Conservation (phyloP, 2,113 vertebrate species). For the Rhegmatorhina hoffmannsi region DNA sequence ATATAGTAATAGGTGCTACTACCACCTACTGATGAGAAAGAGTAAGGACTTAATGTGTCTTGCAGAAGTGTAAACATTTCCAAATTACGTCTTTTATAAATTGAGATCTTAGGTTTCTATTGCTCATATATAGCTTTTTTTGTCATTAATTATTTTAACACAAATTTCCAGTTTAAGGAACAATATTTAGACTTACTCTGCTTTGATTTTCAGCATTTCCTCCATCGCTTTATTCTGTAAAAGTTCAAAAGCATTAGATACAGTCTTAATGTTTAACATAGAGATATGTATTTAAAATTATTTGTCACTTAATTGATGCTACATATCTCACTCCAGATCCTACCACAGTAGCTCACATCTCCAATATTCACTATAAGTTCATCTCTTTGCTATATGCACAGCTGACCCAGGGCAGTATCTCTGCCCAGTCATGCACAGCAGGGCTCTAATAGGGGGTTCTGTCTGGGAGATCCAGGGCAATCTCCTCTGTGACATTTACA, state of each 20-base stretch:
- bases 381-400: not conserved
- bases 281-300: not conserved
- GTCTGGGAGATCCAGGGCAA: not conserved
- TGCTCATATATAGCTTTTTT: not conserved
- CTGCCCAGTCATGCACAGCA: not conserved
- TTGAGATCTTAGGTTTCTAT: not conserved
- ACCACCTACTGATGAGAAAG: slow-evolving; percentile 45
- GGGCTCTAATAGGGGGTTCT: not conserved
- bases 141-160: not conserved
- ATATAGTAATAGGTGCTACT: not conserved
- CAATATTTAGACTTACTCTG: slow-evolving; percentile 79
- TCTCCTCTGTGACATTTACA: not conserved
- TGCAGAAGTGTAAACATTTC: not conserved
- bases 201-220: slow-evolving; percentile 80
- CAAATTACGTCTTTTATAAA: not conserved
- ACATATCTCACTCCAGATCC: not conserved
- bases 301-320: not conserved
- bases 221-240: slow-evolving; percentile 74
- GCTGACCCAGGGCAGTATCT: not conserved
- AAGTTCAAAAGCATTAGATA: slow-evolving; percentile 13
- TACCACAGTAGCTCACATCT: not conserved
- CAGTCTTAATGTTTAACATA: not conserved
- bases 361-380: not conserved
- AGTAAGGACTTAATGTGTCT: not conserved
- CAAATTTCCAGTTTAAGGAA: not conserved